Evolutionary conservation across 2,113 vertebrate species (phyloP), one percentile per base, ranked within the genome.

Genomic region (Falco punctatus): DNA sequence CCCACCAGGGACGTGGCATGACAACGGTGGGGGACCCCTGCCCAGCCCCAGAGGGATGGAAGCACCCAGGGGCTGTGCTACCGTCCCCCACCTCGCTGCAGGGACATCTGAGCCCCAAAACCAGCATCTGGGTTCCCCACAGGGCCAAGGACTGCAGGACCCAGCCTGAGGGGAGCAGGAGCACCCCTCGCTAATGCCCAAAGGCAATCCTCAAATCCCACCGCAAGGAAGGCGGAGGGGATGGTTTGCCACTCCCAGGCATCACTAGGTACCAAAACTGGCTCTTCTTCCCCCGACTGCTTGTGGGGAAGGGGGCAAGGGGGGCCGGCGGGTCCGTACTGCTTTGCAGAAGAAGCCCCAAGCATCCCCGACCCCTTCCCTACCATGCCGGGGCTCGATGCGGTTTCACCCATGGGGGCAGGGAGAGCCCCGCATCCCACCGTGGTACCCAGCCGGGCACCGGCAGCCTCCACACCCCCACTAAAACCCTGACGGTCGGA

Each of bases 341-440:
- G 70, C 79, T 62, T 52, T n/a, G 94, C 38, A 12, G 72, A 55
- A 49, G n/a, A 70, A 86, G 13, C 69, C 52, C 55, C 58, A 30
- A 28, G 78, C 55, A 64, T 3, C 35, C 75, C 54, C 22, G 3
- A 79, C 70, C 64, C 74, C 5, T 35, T 74, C 55, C 59, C 58
- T 59, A 40, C 32, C 0, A 0, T 0, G 2, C 30, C 10, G 9
- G 69, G 30, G 57, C 81, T 32, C 2, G 2, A 13, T 21, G 66
- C 35, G 27, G 5, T 33, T 55, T 40, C 46, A 19, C 33, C 28
- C 54, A 74, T 1, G 0, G 3, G 32, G 30, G 10, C 33, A 28
- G 64, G 58, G 42, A 79, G 20, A 75, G n/a, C 27, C 65, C 46
- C 32, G 0, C 18, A 42, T 7, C 44, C 82, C 9, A 0, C 73